Percentiles rank a stretch among this genome's conserved stretches.
Evolutionary conservation across 2,888 invertebrate species (phyloP).

Genomic region (Chloromyia formosa): DNA sequence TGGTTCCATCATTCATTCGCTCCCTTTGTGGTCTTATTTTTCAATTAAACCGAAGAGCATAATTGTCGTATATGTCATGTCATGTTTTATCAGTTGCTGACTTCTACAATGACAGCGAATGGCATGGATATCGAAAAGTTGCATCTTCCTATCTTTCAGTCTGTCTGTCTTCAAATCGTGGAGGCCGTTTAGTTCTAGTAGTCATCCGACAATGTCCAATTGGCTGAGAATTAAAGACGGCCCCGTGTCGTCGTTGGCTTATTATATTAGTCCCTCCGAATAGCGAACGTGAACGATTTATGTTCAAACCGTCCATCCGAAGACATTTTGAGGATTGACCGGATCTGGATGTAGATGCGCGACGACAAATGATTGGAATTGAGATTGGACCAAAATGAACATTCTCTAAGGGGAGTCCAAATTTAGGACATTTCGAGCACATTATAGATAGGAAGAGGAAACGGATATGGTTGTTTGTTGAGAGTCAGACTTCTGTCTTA

Average conservation of each 20-base stretch:
- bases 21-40: constrained; percentile 46
- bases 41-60: constrained; percentile 49
- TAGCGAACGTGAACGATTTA: constrained; percentile 19
- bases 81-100: constrained; percentile 45
- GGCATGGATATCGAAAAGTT: constrained; percentile 32
- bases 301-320: constrained; percentile 29
- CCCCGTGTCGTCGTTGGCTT: not conserved
- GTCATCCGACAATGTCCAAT: constrained; percentile 45
- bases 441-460: constrained; percentile 12
- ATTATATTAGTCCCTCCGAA: constrained; percentile 23
- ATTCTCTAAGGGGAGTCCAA: not conserved
- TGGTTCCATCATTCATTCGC: constrained; percentile 25
- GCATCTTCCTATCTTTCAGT: constrained; percentile 41
- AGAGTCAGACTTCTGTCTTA: constrained; percentile 20
- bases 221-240: constrained; percentile 40
- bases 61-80: constrained; percentile 49
- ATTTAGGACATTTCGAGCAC: constrained; percentile 17
- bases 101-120: constrained; percentile 44
- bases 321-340: constrained; percentile 37
- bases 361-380: constrained; percentile 9
- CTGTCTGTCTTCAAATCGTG: constrained; percentile 36
- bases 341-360: not conserved
- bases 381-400: not conserved
- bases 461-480: constrained; percentile 26
- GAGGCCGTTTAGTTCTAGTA: constrained; percentile 29